Evolutionary conservation across 2,113 vertebrate genomes (phyloP).

Genomic region (Caretta caretta): DNA sequence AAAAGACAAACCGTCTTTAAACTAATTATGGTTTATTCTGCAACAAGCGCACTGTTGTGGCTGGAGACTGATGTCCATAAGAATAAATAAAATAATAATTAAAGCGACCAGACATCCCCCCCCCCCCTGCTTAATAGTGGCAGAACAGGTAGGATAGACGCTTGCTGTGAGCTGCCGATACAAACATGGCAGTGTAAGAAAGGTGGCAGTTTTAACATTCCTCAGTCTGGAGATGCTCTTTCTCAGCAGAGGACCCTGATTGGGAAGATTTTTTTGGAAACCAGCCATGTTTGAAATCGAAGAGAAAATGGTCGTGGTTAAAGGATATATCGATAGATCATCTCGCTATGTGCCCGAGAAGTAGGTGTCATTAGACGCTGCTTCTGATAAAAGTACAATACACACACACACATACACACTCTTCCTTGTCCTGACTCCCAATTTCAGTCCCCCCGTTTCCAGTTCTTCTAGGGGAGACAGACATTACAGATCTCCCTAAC

Average conservation of each 20-base stretch:
- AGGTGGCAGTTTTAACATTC: not conserved
- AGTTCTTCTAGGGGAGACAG: not conserved
- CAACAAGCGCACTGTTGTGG: not conserved
- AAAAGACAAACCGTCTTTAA: not conserved
- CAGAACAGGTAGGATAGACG: not conserved
- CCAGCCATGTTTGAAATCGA: not conserved
- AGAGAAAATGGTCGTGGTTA: not conserved
- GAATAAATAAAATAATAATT: not conserved
- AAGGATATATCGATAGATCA: not conserved
- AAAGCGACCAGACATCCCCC: not conserved
- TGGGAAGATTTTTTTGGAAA: not conserved
- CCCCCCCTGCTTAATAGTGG: not conserved
- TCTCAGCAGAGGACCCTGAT: not conserved
- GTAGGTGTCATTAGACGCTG: not conserved
- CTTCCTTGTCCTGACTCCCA: too few relatives aligned
- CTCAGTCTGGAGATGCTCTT: not conserved
- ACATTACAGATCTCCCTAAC: not conserved
- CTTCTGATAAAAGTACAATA: not conserved
- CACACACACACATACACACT: too few relatives aligned
- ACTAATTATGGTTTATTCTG: not conserved
- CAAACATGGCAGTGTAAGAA: not conserved
- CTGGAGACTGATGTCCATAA: not conserved
- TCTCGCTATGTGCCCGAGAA: not conserved
- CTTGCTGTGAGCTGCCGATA: not conserved
- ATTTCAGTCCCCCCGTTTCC: too few relatives aligned